Evolutionary conservation across 2,797 vertebrate genomes (phyloP).

Genomic region (Bovichtus variegatus): DNA sequence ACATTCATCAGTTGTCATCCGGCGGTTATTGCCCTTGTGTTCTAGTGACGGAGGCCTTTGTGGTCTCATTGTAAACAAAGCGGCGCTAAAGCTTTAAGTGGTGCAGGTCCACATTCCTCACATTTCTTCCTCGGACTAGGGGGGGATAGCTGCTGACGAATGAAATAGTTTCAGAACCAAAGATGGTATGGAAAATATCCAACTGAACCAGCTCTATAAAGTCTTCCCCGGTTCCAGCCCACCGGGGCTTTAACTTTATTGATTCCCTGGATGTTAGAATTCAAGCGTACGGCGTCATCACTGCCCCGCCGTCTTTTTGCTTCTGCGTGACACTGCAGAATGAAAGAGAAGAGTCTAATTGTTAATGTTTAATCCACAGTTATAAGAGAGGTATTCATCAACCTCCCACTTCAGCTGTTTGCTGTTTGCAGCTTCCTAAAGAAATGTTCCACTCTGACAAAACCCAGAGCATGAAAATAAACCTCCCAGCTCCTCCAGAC

Average conservation of each 20-base stretch:
- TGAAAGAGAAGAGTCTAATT: constrained; percentile 17
- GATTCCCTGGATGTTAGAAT: constrained; percentile 3
- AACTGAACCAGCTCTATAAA: background rate
- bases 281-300: rapidly evolving
- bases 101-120: constrained; percentile 47
- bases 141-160: background rate
- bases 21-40: constrained; percentile 29
- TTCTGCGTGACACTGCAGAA: background rate
- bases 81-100: background rate
- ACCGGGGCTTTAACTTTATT: background rate
- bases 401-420: background rate
- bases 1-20: constrained; percentile 17
- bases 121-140: constrained; percentile 12
- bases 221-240: no score
- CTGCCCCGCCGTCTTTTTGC: background rate
- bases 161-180: constrained; percentile 8
- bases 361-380: constrained; percentile 27
- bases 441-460: constrained; percentile 24
- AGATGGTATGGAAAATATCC: constrained; percentile 8
- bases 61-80: constrained; percentile 41
- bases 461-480: constrained; percentile 9
- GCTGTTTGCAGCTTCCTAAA: constrained; percentile 9
- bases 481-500: background rate
- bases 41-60: background rate
- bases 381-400: constrained; percentile 12